Evolutionary conservation across 1,140 invertebrate genomes (phyloP).

Genomic region (Dinothrombium tinctorium): DNA sequence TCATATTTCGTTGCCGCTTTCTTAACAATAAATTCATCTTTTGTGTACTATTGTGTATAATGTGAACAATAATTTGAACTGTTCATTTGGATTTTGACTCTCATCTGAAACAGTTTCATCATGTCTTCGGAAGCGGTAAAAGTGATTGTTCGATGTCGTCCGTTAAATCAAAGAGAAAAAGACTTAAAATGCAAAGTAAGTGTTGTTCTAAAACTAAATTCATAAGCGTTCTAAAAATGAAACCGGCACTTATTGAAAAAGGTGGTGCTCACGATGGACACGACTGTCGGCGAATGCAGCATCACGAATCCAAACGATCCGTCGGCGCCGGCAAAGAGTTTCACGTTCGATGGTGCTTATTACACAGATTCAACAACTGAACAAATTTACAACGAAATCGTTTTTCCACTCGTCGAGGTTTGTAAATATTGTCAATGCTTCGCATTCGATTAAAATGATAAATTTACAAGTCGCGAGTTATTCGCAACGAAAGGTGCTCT

Average conservation of each 20-base stretch:
- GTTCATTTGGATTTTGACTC: no score
- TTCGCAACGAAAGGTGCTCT: no score
- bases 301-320: constrained; percentile 32
- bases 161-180: constrained; percentile 53
- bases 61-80: no score
- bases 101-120: no score
- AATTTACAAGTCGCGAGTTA: no score
- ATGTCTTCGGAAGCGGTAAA: constrained; percentile 47
- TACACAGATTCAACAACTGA: constrained; percentile 34
- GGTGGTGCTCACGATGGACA: constrained; percentile 46
- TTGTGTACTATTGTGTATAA: no score
- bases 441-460: no score
- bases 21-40: no score
- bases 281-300: constrained; percentile 27
- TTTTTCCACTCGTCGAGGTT: constrained; percentile 40
- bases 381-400: constrained; percentile 39
- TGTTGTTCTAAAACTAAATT: constrained; percentile 5
- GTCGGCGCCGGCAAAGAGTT: constrained; percentile 37
- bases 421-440: no score
- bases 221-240: no score
- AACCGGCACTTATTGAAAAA: constrained; percentile 26
- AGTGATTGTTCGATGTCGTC: constrained; percentile 72
- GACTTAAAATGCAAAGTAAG: constrained; percentile 41
- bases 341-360: constrained; percentile 48
- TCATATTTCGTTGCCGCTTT: no score